These are phyloP conservation scores for Drosophila rufa DNA, from an alignment of 1,140 invertebrate species.

Conservation along the genomic window DNA sequence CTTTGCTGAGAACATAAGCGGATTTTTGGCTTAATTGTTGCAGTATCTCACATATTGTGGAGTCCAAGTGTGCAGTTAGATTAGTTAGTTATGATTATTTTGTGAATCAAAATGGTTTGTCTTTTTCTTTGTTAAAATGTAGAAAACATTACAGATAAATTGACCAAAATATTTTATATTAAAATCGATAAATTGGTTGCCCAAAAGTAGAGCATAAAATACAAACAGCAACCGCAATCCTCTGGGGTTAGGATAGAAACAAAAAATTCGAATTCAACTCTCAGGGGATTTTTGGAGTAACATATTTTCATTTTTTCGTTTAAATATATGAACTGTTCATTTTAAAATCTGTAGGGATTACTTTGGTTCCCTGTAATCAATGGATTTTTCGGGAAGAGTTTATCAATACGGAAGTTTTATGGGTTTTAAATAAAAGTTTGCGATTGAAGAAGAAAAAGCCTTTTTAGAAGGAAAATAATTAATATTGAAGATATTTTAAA, in stretches of 20 bases:
- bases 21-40: slow-evolving; percentile 20
- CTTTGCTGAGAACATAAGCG: slow-evolving; percentile 4
- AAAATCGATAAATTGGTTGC: not conserved
- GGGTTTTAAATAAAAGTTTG: not conserved
- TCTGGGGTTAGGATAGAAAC: not conserved
- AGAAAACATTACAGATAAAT: not conserved
- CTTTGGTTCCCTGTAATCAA: not conserved
- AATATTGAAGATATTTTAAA: not conserved
- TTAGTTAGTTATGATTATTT: not conserved
- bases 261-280: not conserved
- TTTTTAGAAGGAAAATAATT: not conserved
- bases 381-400: not conserved
- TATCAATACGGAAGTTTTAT: not conserved
- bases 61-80: slow-evolving; percentile 2
- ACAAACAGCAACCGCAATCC: not conserved
- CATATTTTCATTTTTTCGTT: not conserved
- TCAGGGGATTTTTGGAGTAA: no score
- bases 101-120: not conserved
- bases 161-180: not conserved
- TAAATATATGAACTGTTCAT: not conserved
- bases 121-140: not conserved
- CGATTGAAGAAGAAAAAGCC: no score
- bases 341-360: not conserved
- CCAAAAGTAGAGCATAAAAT: not conserved
- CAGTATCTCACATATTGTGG: not conserved